Conservation (phyloP, 2,113 vertebrate species). For the Chaetorhynchus papuensis region DNA sequence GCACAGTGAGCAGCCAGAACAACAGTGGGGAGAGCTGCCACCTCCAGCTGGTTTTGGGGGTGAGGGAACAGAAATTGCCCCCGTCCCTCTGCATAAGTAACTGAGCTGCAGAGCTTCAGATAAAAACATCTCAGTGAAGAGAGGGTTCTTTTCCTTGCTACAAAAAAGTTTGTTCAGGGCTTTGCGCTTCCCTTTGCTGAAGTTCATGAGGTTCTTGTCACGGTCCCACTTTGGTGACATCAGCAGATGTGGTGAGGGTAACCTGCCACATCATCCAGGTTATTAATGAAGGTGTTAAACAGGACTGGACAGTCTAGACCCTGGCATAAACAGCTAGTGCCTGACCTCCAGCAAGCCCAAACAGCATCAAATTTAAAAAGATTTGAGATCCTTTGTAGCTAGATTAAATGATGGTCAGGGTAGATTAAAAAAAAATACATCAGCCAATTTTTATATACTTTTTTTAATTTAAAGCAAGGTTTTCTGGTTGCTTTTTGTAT, state of each 20-base stretch:
- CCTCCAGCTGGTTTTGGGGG: background rate
- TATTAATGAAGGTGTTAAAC: background rate
- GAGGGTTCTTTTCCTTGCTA: background rate
- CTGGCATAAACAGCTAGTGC: background rate
- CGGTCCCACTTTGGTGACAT: background rate
- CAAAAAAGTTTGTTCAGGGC: background rate
- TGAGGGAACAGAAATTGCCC: background rate
- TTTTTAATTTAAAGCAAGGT: background rate
- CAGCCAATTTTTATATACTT: background rate
- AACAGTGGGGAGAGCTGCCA: background rate
- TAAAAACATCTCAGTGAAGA: background rate
- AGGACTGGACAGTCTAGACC: background rate
- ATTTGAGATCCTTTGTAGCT: background rate
- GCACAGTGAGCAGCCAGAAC: background rate
- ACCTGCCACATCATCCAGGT: background rate
- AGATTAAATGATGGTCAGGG: background rate
- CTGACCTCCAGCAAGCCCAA: background rate
- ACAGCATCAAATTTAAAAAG: background rate
- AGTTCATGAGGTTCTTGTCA: fast-evolving
- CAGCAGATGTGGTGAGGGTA: background rate
- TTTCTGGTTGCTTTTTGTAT: background rate
- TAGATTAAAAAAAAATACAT: background rate
- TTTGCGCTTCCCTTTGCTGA: background rate
- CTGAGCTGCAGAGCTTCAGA: background rate
- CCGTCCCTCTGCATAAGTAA: background rate